Base-by-base conservation (phyloP, 2,113 vertebrate genomes). In the Rhinolophus sinicus region DNA sequence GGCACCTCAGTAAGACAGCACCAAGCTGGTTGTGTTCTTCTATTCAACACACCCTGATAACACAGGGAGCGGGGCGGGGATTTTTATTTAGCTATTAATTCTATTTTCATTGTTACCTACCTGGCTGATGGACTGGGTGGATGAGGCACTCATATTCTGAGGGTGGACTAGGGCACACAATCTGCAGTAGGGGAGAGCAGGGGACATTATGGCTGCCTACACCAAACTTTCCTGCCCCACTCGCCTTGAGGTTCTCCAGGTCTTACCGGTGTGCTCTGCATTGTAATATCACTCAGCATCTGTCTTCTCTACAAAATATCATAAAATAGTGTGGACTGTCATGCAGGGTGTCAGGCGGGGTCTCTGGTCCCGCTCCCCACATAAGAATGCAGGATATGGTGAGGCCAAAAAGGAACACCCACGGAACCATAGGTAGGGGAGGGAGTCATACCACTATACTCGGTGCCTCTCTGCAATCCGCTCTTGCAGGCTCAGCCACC, bases 281-380 rank as follows among this genome's bases (percentile, higher is more conserved):
- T 52, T 78, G 67, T n/a, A 54, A 64, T 69, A 69, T 60, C 70
- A 52, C 21, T 75, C 73, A 82, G 67, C 47, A 35, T 26, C n/a
- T 40, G 3, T 60, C 73, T 87, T 78, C 30, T 70, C 58, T 69
- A 70, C 12, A 93, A 91, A 96, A 81, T 82, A 86, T 60, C n/a
- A 64, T 47, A 44, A 44, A 44, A 44, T 44, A 44, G 40, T 44
- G 40, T 44, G 40, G 40, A 44, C 40, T 44, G 6, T 44, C 40
- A 44, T 44, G 40, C 40, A 44, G 40, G 40, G 40, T 44, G 40
- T 44, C 40, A 44, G 40, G 40, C 40, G 40, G 40, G 40, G 40
- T 44, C 40, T 44, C 40, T 44, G 40, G 40, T 44, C 40, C 40
- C 40, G 40, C 40, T 44, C 40, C 5, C 40, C 40, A 44, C 40